Conservation (phyloP, 2,797 vertebrate genomes). For the Brachymystax lenok region DNA sequence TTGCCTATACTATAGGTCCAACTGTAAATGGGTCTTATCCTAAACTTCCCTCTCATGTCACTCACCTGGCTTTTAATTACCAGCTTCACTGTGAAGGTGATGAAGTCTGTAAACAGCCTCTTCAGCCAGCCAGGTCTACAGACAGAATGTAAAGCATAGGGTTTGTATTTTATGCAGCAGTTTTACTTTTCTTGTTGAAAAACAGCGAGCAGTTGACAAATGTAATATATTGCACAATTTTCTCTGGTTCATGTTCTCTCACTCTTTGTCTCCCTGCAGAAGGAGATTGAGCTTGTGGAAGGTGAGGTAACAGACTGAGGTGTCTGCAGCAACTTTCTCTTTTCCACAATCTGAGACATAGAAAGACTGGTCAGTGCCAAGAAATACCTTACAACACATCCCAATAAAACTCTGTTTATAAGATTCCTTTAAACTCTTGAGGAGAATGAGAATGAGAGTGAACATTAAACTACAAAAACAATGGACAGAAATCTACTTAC, state of each 20-base stretch:
- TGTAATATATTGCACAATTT: background rate
- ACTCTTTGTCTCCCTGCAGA: conserved; percentile 85
- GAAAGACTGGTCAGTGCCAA: background rate
- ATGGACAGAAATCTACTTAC: background rate
- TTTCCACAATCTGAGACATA: conserved; percentile 74
- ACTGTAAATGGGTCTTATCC: background rate
- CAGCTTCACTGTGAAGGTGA: conserved; percentile 87
- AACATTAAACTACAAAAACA: background rate
- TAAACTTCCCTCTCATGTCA: background rate
- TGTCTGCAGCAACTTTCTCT: conserved; percentile 75
- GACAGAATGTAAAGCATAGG: background rate
- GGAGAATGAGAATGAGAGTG: background rate
- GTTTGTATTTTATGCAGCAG: background rate
- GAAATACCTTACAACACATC: background rate
- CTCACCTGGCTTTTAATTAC: conserved; percentile 86
- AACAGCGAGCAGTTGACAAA: background rate
- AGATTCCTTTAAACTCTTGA: too few relatives aligned
- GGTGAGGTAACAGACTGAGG: conserved; percentile 78
- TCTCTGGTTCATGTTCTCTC: conserved; percentile 27
- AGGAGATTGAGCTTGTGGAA: conserved; percentile 83
- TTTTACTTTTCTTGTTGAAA: background rate
- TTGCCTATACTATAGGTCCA: too few relatives aligned
- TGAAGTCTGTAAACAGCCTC: conserved; percentile 84
- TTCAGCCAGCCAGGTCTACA: conserved; percentile 85
- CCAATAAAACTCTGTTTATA: background rate